These are phyloP conservation scores for Eristalis tenax DNA, from an alignment of 2,888 invertebrate species.

Conservation along the genomic window DNA sequence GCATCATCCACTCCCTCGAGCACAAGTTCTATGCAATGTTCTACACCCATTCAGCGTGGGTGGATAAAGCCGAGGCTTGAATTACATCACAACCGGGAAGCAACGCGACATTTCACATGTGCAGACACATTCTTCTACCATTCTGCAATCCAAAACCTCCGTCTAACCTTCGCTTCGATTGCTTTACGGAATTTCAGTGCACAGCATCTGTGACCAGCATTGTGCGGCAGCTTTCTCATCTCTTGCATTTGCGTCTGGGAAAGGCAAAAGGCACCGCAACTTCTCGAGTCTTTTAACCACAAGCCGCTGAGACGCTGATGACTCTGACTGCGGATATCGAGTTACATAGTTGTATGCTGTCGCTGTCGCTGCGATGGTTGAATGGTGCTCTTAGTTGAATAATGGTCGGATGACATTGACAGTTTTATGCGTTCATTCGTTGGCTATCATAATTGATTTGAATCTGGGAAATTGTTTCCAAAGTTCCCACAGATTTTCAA, in stretches of 20 bases:
- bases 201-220: constrained; percentile 33
- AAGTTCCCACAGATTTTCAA: not conserved
- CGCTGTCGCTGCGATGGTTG: not conserved
- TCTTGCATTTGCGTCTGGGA: not conserved
- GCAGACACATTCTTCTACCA: not conserved
- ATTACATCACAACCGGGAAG: constrained; percentile 27
- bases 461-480: not conserved
- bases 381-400: not conserved
- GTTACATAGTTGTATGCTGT: not conserved
- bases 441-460: not conserved
- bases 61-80: constrained; percentile 12
- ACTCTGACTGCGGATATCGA: not conserved
- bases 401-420: not conserved
- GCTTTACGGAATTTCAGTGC: constrained; percentile 61
- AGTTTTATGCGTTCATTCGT: not conserved
- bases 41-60: constrained; percentile 6
- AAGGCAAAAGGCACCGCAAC: not conserved
- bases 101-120: not conserved
- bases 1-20: not conserved
- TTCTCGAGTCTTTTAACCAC: not conserved
- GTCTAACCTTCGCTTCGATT: constrained; percentile 59
- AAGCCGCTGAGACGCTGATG: not conserved
- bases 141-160: constrained; percentile 52
- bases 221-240: constrained; percentile 1
- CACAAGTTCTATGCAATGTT: not conserved